Evolutionary conservation across 2,888 invertebrate genomes (phyloP).

Genomic region (Rutpela maculata): DNA sequence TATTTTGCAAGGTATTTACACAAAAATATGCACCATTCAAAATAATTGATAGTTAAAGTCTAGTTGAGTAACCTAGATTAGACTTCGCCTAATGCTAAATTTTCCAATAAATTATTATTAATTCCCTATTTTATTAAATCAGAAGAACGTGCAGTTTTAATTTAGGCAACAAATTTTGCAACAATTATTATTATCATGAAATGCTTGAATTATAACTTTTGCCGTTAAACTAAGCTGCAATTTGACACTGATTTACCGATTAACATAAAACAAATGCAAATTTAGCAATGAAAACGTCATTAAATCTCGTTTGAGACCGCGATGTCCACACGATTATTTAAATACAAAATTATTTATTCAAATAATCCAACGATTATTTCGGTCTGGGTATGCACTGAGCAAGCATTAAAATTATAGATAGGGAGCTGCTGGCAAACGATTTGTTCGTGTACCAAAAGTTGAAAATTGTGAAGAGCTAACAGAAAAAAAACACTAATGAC

Average conservation of each 20-base stretch:
- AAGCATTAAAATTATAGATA: slow-evolving; percentile 14
- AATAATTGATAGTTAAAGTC: too few relatives aligned
- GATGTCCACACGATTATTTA: slow-evolving; percentile 13
- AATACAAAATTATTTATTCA: slow-evolving; percentile 26
- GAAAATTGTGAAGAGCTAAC: too few relatives aligned
- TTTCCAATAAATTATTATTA: too few relatives aligned
- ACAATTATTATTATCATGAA: neutral
- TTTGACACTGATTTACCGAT: slow-evolving; percentile 26
- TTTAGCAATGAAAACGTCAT: slow-evolving; percentile 23
- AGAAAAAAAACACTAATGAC: too few relatives aligned
- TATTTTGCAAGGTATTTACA: too few relatives aligned
- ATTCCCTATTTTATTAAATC: too few relatives aligned
- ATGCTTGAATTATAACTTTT: neutral
- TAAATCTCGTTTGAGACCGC: slow-evolving; percentile 21
- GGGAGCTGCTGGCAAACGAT: too few relatives aligned
- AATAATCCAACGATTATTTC: neutral
- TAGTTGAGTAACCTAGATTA: too few relatives aligned
- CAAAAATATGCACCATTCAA: too few relatives aligned
- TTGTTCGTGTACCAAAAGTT: too few relatives aligned
- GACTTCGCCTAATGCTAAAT: too few relatives aligned
- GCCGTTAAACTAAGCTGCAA: neutral
- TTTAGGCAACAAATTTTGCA: neutral
- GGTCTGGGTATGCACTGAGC: neutral
- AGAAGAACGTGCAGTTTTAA: neutral
- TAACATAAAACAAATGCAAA: slow-evolving; percentile 22